These are phyloP conservation scores for Lycia hirtaria DNA, from an alignment of 2,888 invertebrate genomes.

Conservation along the genomic window DNA sequence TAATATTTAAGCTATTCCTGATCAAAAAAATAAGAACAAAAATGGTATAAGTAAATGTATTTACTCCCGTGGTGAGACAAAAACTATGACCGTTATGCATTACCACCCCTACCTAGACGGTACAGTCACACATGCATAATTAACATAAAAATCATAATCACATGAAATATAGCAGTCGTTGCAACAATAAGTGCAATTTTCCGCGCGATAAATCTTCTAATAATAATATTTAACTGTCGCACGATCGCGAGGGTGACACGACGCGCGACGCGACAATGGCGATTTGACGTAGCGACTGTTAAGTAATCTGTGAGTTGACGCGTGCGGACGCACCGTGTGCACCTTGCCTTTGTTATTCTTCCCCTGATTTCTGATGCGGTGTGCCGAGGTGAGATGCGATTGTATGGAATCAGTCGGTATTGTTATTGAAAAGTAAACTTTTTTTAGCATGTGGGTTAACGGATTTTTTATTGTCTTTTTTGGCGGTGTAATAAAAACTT, in stretches of 20 bases:
- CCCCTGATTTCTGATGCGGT: conserved; percentile 48
- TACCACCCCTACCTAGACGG: conserved; percentile 52
- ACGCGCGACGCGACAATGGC: conserved; percentile 50
- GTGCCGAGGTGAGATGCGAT: conserved; percentile 48
- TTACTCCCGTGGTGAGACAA: conserved; percentile 34
- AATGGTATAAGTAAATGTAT: too few relatives aligned
- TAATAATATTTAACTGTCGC: conserved; percentile 78
- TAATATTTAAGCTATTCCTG: too few relatives aligned
- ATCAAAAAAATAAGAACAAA: too few relatives aligned
- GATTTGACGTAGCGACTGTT: conserved; percentile 45
- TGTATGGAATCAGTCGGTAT: conserved; percentile 31
- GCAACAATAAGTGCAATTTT: conserved; percentile 83
- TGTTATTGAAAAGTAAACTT: conserved; percentile 46
- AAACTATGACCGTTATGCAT: conserved; percentile 56
- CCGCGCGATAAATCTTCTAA: conserved; percentile 82
- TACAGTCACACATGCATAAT: conserved; percentile 61
- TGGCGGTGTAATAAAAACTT: not conserved
- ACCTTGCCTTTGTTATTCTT: conserved; percentile 67
- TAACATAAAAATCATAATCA: conserved; percentile 83
- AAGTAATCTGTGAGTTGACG: conserved; percentile 60
- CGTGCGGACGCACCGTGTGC: conserved; percentile 66
- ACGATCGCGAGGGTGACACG: conserved; percentile 52
- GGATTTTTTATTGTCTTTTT: conserved; percentile 4
- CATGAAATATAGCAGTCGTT: conserved; percentile 73
- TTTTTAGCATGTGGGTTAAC: conserved; percentile 29